These are phyloP conservation scores for Alexandromys fortis DNA, from an alignment of 2,113 vertebrate species.

Conservation along the genomic window DNA sequence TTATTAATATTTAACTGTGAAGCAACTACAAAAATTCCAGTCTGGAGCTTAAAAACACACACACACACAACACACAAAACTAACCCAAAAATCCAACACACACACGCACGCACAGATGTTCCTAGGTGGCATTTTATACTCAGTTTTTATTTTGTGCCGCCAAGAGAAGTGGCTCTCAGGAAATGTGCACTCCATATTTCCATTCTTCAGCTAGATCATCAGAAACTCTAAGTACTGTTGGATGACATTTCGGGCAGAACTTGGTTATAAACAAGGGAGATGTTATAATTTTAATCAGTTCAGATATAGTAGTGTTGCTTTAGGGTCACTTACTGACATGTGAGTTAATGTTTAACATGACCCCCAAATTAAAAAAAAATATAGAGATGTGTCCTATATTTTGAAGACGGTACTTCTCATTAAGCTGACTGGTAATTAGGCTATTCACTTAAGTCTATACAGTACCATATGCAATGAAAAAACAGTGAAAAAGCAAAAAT, in stretches of 20 bases:
- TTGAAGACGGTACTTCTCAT: constrained; percentile 46
- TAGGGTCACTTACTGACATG: constrained; percentile 16
- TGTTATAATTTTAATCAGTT: constrained; percentile 50
- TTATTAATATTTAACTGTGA: constrained; percentile 47
- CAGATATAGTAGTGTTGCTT: constrained; percentile 14
- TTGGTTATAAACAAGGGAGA: constrained; percentile 52
- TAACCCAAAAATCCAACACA: neutral
- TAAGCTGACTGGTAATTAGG: constrained; percentile 46
- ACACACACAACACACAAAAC: neutral
- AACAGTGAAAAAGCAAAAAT: constrained; percentile 34
- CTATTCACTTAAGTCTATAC: constrained; percentile 32
- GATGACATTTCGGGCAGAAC: constrained; percentile 49
- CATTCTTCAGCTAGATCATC: constrained; percentile 55
- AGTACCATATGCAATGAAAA: neutral
- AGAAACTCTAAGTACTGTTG: constrained; percentile 20
- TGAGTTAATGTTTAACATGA: constrained; percentile 55
- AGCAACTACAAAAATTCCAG: constrained; percentile 36
- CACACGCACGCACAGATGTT: neutral
- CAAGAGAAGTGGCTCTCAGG: constrained; percentile 34
- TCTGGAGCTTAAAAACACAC: constrained; percentile 10
- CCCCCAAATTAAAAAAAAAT: neutral
- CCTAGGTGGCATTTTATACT: constrained; percentile 56
- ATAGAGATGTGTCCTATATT: neutral
- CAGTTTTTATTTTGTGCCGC: constrained; percentile 49
- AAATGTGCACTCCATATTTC: constrained; percentile 49